Evolutionary conservation across 2,888 invertebrate genomes (phyloP), one percentile per base, ranked within the genome.

Genomic region (Cremastobaeus sp.): DNA sequence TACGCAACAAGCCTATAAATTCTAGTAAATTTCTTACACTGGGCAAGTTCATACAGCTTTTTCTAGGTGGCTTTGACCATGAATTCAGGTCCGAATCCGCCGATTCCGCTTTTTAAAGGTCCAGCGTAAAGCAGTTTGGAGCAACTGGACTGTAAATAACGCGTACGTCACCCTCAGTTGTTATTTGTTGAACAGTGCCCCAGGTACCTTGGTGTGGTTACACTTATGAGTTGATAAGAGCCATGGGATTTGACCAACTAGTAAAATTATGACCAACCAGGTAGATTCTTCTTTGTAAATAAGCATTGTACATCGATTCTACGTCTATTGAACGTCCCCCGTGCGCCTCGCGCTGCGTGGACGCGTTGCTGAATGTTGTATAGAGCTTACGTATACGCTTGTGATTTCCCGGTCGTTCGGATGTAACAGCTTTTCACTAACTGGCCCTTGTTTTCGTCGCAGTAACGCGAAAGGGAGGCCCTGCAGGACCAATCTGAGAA

Each of bases 381-480:
- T 82, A 83, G 81, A 84, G 84, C 83, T 84, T 82, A 78, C 80
- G 77, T 77, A 78, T 71, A 79, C 79, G 77, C 77, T 77, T 77
- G 75, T 70, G 45, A 75, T 64, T 69, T 72, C 70, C 74, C 47
- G 25, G 62, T 17, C 47, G 20, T 60, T 50, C n/a, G 3, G 17
- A 15, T 8, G 14, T 12, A 2, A 21, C 41, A 18, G 30, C 39
- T 8, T 32, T 1, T 18, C 6, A 37, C 28, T 74, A 48, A 69
- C 25, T 25, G 14, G 25, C 0, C 11, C n/a, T 28, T 14, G 12
- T 78, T 81, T 74, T 77, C 72, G 68, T 77, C 72, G 57, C 80
- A 86, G 86, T 86, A 86, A 85, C 86, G 82, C 84, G 79, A 86
- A 85, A 84, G 86, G 86, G 85, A 86, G 86, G 84, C 84, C 82